Base-by-base conservation (phyloP, 2,888 invertebrate species). In the Melieria picta region DNA sequence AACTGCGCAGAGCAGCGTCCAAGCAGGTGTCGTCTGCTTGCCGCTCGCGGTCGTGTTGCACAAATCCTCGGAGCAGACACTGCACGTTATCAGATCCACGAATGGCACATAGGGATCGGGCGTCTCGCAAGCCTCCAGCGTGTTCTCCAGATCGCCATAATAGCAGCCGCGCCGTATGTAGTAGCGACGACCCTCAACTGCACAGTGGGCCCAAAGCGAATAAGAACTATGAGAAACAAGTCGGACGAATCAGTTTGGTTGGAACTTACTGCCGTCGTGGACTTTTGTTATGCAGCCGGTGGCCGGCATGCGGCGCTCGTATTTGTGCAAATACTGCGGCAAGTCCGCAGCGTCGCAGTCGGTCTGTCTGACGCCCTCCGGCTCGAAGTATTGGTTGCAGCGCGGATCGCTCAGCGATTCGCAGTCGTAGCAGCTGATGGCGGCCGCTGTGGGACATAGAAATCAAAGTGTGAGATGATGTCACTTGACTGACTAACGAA, bases 381-480 rank as follows among this genome's bases (percentile, higher is more conserved):
- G 72, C 13, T 74, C 72, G 71, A 79, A 80, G 58, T 76, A 73
- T 55, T 77, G 79, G 65, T 76, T 77, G 75, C 85, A 85, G 72
- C 79, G 78, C 42, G 77, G 76, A 76, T 84, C 78, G 72, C 78
- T 79, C 58, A 80, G 75, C 13, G 85, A 84, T 76, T 86, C 85
- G 73, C 85, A 85, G 73, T 84, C 82, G 74, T 81, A 85, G 77
- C 85, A 86, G 60, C 75, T 81, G 72, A 86, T 80, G 63, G 81
- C 80, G 55, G 55, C 13, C 13, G 42, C 71, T 70, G n/a, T n/a
- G 47, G 4, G 42, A 58, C 4, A 7, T 42, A 50, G 11, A 50
- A 30, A 30, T 30, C 30, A 30, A 2, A 30, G 3, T 30, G 30
- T 30, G 30, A 30, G 30, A 30, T 30, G 30, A 30, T 30, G 30